Percentiles rank a stretch among this genome's conserved stretches.
Evolutionary conservation across 1,140 invertebrate species (phyloP).

Genomic region (Berghia stephanieae): DNA sequence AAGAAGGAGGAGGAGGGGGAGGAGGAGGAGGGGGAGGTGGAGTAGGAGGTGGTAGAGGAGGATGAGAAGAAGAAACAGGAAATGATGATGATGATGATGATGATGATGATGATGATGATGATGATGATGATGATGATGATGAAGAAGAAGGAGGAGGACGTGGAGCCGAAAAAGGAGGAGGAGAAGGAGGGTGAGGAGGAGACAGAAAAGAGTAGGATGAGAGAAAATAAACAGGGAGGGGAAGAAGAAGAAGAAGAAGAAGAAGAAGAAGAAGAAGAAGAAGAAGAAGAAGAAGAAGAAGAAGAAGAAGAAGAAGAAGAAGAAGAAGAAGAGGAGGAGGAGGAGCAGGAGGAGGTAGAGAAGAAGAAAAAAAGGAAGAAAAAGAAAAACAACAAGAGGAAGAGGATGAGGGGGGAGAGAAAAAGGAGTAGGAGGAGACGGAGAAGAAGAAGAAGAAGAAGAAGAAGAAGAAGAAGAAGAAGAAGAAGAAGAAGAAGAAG

Average conservation of each 20-base stretch:
- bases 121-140: neutral
- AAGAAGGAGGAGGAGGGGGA: neutral
- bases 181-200: neutral
- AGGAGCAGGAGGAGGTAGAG: too few relatives aligned
- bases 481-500: too few relatives aligned
- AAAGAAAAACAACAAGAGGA: too few relatives aligned
- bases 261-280: neutral
- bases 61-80: neutral
- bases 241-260: neutral
- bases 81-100: neutral
- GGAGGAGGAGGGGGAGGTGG: neutral
- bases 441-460: too few relatives aligned
- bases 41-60: slow-evolving; percentile 13
- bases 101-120: neutral
- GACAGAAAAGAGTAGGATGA: neutral
- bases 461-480: too few relatives aligned
- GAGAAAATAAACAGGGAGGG: neutral
- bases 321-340: too few relatives aligned
- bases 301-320: neutral
- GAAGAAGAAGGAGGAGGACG: neutral
- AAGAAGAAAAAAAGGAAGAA: too few relatives aligned
- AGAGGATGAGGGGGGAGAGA: too few relatives aligned
- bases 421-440: too few relatives aligned
- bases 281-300: neutral
- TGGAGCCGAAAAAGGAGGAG: neutral